These are phyloP conservation scores for Anser brachyrhynchus DNA, from an alignment of 2,113 vertebrate species.

Conservation along the genomic window DNA sequence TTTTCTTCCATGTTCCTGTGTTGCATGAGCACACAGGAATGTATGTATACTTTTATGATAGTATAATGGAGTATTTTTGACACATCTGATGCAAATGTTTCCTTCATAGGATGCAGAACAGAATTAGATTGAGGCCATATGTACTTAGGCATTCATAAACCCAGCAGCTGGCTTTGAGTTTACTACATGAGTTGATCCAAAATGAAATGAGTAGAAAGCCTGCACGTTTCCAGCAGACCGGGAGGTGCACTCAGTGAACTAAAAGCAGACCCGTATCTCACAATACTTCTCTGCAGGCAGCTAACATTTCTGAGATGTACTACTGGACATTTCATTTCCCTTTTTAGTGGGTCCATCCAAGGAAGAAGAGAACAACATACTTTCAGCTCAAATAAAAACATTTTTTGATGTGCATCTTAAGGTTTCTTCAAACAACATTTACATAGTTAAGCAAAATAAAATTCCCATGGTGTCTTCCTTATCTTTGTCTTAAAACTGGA, in stretches of 20 bases:
- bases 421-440: background rate
- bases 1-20: background rate
- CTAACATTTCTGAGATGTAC: background rate
- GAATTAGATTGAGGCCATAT: background rate
- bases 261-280: background rate
- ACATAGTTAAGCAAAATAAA: background rate
- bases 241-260: background rate
- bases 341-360: background rate
- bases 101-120: background rate
- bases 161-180: background rate
- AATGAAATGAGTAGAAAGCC: background rate
- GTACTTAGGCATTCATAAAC: background rate
- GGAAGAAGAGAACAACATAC: background rate
- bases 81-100: background rate
- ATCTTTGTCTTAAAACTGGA: background rate
- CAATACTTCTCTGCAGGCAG: background rate
- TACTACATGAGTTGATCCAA: background rate
- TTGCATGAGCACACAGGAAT: background rate
- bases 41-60: background rate
- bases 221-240: background rate
- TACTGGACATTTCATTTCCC: background rate
- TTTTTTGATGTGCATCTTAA: background rate
- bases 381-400: background rate
- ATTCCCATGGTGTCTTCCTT: background rate
- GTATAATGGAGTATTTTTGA: background rate